These are phyloP conservation scores for Teleogryllus oceanicus DNA, from an alignment of 2,888 invertebrate species.

Conservation along the genomic window DNA sequence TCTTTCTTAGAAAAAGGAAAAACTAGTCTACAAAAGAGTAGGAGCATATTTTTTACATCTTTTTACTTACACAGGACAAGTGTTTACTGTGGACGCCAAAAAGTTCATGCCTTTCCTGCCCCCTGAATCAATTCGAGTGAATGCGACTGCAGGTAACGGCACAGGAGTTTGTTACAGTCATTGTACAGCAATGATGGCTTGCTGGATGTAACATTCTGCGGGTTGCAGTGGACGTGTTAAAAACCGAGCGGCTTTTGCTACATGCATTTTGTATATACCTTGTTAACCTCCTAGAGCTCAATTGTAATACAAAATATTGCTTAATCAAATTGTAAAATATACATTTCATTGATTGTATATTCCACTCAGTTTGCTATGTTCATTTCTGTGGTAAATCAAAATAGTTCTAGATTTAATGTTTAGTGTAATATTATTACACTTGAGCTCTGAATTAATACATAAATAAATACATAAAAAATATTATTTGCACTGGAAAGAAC, in stretches of 20 bases:
- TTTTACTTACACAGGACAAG: slow-evolving; percentile 1
- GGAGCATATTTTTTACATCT: slow-evolving; percentile 18
- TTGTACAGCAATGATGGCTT: slow-evolving; percentile 7
- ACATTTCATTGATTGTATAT: too few relatives aligned
- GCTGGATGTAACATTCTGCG: slow-evolving; percentile 3
- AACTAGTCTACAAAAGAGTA: background rate
- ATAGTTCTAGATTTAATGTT: too few relatives aligned
- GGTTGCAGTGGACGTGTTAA: slow-evolving; percentile 3
- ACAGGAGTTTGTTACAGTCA: background rate
- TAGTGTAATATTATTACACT: too few relatives aligned
- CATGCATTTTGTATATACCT: slow-evolving; percentile 12
- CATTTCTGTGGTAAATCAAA: too few relatives aligned
- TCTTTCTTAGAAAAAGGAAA: too few relatives aligned
- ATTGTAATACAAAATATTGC: background rate
- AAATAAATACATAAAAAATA: too few relatives aligned
- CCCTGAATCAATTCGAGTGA: background rate
- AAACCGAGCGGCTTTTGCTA: background rate
- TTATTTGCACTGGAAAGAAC: too few relatives aligned
- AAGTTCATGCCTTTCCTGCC: slow-evolving; percentile 9
- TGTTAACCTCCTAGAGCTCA: slow-evolving; percentile 1
- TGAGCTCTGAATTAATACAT: too few relatives aligned
- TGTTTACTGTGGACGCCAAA: background rate
- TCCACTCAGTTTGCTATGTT: too few relatives aligned
- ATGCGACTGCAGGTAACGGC: background rate
- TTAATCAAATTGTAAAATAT: too few relatives aligned